phyloP scores from a whole-genome alignment of 2,888 invertebrate genomes.

The Cremastinae sp. region DNA sequence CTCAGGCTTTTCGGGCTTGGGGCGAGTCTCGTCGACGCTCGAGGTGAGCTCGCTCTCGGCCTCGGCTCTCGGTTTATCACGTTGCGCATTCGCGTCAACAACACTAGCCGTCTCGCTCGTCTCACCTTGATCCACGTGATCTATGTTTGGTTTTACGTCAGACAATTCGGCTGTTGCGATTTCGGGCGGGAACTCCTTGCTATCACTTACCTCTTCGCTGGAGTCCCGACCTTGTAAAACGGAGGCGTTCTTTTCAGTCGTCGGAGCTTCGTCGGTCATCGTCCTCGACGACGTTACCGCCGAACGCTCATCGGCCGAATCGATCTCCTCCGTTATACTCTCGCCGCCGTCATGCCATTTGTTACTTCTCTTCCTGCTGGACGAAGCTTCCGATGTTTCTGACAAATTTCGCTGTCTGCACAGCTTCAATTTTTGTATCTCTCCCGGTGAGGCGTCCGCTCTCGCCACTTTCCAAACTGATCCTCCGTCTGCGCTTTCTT shows the following conservation, averaged over 20 bases:
- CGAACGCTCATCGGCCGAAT: conserved; percentile 77
- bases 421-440: conserved; percentile 85
- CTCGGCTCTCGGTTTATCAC: conserved; percentile 51
- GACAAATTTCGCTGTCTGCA: conserved; percentile 82
- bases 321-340: conserved; percentile 78
- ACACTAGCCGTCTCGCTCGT: conserved; percentile 59
- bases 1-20: conserved; percentile 35
- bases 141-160: conserved; percentile 80
- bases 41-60: conserved; percentile 34
- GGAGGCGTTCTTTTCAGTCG: conserved; percentile 75
- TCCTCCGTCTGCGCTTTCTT: conserved; percentile 71
- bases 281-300: conserved; percentile 69
- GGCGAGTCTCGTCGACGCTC: conserved; percentile 34
- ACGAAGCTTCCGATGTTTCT: conserved; percentile 76
- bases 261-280: conserved; percentile 61
- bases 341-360: conserved; percentile 75
- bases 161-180: conserved; percentile 79
- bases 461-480: conserved; percentile 81
- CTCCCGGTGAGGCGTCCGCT: conserved; percentile 81
- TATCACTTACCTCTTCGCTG: conserved; percentile 80
- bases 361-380: conserved; percentile 75
- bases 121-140: conserved; percentile 71
- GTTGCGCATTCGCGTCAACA: conserved; percentile 60
- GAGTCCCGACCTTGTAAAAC: conserved; percentile 77
- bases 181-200: conserved; percentile 80